A percentile compares a stretch with the other conserved stretches of the same genome.
These are phyloP conservation scores for Uropsilus gracilis DNA, from an alignment of 2,113 vertebrate species.

Conservation along the genomic window DNA sequence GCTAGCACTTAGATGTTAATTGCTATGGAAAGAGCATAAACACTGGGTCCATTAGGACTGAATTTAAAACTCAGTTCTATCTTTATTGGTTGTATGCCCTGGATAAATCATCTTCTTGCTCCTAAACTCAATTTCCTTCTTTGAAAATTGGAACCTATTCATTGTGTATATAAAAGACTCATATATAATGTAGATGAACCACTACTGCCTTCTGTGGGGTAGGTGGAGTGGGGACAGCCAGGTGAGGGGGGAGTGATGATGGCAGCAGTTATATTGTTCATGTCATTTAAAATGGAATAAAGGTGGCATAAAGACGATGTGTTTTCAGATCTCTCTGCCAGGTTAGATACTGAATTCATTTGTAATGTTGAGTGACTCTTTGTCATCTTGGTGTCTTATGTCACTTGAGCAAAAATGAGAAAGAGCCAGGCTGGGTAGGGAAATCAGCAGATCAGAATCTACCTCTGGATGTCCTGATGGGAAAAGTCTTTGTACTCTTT, in stretches of 20 bases:
- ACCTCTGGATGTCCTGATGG: not conserved
- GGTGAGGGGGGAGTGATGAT: rapidly evolving
- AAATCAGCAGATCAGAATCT: not conserved
- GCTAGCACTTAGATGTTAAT: not conserved
- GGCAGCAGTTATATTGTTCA: not conserved
- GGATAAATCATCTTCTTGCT: not conserved
- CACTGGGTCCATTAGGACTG: not conserved
- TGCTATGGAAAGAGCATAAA: not conserved
- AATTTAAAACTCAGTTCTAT: not conserved
- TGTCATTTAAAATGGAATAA: not conserved
- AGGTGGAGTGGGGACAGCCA: not conserved
- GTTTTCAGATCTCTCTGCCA: not conserved
- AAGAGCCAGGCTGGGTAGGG: not conserved
- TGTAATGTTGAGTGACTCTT: not conserved
- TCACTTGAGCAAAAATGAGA: not conserved
- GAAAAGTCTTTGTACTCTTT: not conserved
- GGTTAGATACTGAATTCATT: not conserved
- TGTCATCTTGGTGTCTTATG: not conserved
- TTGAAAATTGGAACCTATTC: not conserved
- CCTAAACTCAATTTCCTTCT: not conserved
- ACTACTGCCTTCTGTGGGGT: not conserved
- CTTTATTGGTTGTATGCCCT: not conserved
- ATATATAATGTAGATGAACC: not conserved
- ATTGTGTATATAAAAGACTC: not conserved
- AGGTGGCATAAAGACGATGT: not conserved